Conservation (phyloP, 2,113 vertebrate species). For the Proterorhinus semilunaris region DNA sequence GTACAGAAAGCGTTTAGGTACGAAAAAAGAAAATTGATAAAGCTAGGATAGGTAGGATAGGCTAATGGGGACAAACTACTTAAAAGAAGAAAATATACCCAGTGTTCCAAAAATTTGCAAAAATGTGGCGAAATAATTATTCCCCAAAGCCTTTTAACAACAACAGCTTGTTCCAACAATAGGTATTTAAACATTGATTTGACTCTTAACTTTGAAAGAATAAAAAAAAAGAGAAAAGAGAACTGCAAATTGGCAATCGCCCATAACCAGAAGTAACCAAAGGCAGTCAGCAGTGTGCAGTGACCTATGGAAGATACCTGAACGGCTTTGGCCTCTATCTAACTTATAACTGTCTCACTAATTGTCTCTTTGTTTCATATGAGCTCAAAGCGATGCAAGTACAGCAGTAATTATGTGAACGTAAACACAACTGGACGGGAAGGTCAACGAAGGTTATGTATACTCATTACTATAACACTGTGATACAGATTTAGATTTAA, state of each 20-base stretch:
- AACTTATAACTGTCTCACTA: background rate
- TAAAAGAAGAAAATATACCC: no score
- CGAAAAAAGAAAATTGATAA: no score
- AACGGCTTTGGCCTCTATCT: background rate
- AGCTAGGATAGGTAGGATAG: no score
- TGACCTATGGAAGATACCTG: conserved; percentile 5
- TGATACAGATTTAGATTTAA: background rate
- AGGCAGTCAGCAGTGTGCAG: background rate
- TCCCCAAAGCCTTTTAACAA: no score
- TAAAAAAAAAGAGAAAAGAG: conserved; percentile 4
- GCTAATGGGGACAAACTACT: no score
- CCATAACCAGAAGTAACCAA: conserved; percentile 9
- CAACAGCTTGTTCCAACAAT: no score
- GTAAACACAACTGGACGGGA: background rate
- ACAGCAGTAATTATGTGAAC: conserved; percentile 6
- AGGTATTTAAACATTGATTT: background rate
- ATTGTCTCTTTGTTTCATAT: conserved; percentile 6
- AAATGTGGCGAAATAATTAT: no score
- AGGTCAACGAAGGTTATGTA: conserved; percentile 6
- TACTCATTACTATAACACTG: background rate
- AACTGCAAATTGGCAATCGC: conserved; percentile 20
- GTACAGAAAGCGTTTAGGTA: no score
- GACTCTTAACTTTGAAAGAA: conserved; percentile 18
- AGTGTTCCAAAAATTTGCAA: no score
- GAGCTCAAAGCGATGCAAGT: background rate